A percentile compares a stretch with the other conserved stretches of the same genome.
phyloP scores from a whole-genome alignment of 2,888 invertebrate species.

The Patella depressa region DNA sequence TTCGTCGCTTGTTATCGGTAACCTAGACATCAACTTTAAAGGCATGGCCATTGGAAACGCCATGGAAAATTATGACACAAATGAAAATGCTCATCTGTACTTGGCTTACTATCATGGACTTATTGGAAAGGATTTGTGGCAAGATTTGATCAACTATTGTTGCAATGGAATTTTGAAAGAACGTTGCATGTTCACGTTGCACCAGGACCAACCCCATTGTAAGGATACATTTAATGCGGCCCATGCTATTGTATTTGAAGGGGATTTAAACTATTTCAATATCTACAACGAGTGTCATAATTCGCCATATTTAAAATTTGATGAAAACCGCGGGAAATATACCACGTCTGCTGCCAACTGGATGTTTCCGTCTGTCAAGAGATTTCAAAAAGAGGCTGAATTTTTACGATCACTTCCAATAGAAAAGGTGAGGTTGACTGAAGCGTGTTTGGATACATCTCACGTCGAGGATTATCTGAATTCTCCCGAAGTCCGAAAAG shows the following conservation, averaged over 20 bases:
- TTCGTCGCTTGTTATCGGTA: slow-evolving; percentile 67
- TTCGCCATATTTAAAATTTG: not conserved
- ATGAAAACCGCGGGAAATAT: not conserved
- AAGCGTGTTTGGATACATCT: slow-evolving; percentile 62
- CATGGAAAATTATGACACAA: slow-evolving; percentile 65
- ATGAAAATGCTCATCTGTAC: slow-evolving; percentile 67
- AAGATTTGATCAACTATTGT: slow-evolving; percentile 46
- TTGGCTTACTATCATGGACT: slow-evolving; percentile 72
- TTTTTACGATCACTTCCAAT: slow-evolving; percentile 9
- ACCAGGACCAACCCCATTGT: not conserved
- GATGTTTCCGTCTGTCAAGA: not conserved
- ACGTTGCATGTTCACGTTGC: slow-evolving; percentile 1
- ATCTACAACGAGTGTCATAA: not conserved
- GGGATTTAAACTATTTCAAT: not conserved
- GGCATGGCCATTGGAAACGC: slow-evolving; percentile 74
- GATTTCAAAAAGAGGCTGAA: slow-evolving; percentile 3
- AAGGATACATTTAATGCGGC: not conserved
- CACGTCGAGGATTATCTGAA: slow-evolving; percentile 75
- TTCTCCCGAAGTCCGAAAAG: slow-evolving; percentile 65
- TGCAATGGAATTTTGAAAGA: slow-evolving; percentile 35
- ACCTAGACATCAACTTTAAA: slow-evolving; percentile 63
- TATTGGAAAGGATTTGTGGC: slow-evolving; percentile 50
- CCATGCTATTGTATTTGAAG: not conserved
- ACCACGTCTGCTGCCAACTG: not conserved
- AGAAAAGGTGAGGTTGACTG: slow-evolving; percentile 43